phyloP scores from a whole-genome alignment of 2,113 vertebrate species.

The Pelodiscus sinensis region DNA sequence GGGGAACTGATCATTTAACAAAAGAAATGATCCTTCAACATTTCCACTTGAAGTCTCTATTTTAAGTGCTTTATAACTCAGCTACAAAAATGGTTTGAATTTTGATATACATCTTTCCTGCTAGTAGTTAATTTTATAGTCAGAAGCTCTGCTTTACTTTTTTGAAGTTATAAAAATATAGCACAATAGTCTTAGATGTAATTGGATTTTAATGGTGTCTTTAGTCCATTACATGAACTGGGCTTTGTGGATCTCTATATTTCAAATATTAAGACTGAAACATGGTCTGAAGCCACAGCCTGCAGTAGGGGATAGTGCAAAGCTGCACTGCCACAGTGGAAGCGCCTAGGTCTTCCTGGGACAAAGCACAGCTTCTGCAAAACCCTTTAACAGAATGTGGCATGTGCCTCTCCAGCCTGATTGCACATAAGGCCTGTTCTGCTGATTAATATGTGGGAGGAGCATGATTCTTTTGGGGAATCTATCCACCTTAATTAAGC shows the following conservation, averaged over 20 bases:
- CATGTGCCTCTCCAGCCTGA: background rate
- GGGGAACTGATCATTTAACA: background rate
- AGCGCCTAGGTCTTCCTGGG: background rate
- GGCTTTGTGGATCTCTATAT: background rate
- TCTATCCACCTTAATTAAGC: background rate
- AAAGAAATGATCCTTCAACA: background rate
- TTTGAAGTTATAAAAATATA: background rate
- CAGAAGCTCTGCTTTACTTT: background rate
- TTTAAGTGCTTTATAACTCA: background rate
- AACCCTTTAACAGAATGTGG: background rate
- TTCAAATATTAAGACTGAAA: background rate
- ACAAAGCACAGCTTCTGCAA: background rate
- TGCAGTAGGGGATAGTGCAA: background rate
- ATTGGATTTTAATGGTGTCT: background rate
- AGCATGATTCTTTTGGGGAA: background rate
- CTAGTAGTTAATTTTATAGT: background rate
- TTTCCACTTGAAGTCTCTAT: background rate
- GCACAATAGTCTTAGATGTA: background rate
- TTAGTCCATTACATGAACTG: background rate
- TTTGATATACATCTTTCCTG: background rate
- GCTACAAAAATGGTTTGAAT: background rate
- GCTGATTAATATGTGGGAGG: background rate
- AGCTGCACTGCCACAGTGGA: background rate
- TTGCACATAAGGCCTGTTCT: background rate
- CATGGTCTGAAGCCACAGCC: background rate